Conservation (phyloP, 2,797 vertebrate genomes). For the Gambusia yucatana region DNA sequence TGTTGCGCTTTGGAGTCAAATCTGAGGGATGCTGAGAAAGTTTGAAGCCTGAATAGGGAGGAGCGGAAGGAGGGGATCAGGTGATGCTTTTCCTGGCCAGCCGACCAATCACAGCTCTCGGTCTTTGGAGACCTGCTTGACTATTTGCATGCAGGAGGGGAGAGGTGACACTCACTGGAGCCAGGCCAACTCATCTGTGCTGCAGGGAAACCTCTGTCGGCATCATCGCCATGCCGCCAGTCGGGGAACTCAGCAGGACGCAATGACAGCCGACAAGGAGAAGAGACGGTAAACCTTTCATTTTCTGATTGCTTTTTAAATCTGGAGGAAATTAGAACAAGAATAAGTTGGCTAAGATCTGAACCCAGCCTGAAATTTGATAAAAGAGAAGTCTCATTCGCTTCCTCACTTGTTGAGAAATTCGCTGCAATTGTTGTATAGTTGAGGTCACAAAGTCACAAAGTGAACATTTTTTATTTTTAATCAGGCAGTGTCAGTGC, state of each 20-base stretch:
- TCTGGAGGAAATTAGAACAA: neutral
- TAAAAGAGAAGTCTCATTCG: conserved; percentile 7
- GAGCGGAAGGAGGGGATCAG: conserved; percentile 17
- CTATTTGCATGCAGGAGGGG: conserved; percentile 43
- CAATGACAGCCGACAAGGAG: conserved; percentile 89
- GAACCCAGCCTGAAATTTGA: neutral
- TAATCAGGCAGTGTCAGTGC: no score
- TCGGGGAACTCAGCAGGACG: conserved; percentile 30
- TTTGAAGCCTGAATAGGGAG: conserved; percentile 16
- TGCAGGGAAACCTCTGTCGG: conserved; percentile 21
- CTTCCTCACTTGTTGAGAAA: conserved; percentile 29
- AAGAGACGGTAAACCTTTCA: conserved; percentile 84
- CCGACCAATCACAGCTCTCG: conserved; percentile 50
- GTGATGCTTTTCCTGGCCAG: conserved; percentile 40
- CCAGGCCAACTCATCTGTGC: conserved; percentile 38
- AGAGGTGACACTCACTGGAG: conserved; percentile 34
- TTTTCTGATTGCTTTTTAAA: neutral
- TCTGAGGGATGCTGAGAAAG: conserved; percentile 34
- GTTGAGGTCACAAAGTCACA: conserved; percentile 14
- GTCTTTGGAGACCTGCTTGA: conserved; percentile 33
- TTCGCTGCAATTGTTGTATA: neutral
- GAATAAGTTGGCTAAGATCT: neutral
- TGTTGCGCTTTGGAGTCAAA: conserved; percentile 11
- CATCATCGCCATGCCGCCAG: conserved; percentile 17
- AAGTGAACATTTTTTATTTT: neutral